Conservation (phyloP, 2,888 invertebrate genomes). For the Oscheius sp. region DNA sequence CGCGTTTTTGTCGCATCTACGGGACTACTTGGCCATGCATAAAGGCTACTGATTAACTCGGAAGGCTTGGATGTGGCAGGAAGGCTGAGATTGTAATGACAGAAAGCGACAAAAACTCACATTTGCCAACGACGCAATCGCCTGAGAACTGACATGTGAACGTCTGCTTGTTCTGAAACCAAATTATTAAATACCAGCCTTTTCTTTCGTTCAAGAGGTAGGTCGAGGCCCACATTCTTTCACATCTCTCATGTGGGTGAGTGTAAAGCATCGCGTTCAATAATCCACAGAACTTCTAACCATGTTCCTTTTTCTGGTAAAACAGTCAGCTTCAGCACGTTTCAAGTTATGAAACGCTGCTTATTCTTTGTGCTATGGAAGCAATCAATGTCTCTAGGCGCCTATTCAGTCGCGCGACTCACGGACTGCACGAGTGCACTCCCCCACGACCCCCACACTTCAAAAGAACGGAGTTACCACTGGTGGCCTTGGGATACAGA, state of each 20-base stretch:
- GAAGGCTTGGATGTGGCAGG: slow-evolving; percentile 7
- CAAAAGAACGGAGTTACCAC: slow-evolving; percentile 5
- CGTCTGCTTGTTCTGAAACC: slow-evolving; percentile 66
- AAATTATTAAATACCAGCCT: background rate
- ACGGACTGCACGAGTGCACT: slow-evolving; percentile 23
- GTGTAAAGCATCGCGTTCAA: background rate
- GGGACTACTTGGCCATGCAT: slow-evolving; percentile 31
- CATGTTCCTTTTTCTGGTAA: background rate
- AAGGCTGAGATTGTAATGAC: slow-evolving; percentile 6
- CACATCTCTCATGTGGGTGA: background rate
- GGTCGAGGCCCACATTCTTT: background rate
- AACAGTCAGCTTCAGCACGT: background rate
- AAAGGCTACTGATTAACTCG: slow-evolving; percentile 25
- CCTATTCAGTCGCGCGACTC: slow-evolving; percentile 31
- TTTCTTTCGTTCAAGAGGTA: background rate
- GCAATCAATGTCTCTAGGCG: slow-evolving; percentile 37
- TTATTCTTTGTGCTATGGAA: slow-evolving; percentile 28
- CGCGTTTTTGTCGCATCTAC: slow-evolving; percentile 30
- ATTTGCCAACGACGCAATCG: slow-evolving; percentile 63
- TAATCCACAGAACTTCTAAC: background rate
- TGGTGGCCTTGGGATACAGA: slow-evolving; percentile 26
- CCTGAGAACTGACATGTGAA: slow-evolving; percentile 63
- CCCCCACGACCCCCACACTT: slow-evolving; percentile 17
- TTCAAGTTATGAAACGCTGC: background rate
- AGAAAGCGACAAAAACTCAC: slow-evolving; percentile 44